Evolutionary conservation across 2,888 invertebrate species (phyloP), one percentile per base, ranked within the genome.

Genomic region (Amphimallon solstitiale): DNA sequence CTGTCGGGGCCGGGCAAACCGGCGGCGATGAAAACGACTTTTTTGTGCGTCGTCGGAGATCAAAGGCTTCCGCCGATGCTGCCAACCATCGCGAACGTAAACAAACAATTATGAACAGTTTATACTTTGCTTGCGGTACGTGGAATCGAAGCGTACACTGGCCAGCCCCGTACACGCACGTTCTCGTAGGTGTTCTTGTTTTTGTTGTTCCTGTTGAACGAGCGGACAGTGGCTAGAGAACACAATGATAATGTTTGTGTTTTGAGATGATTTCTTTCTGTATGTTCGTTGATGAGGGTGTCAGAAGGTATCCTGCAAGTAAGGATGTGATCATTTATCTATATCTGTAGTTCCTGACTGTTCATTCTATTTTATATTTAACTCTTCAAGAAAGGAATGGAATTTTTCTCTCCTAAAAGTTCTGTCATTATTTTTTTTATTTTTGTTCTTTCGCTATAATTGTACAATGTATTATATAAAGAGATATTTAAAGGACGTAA

Each of bases 21-120:
- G 4, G 2, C 51, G 15, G 40, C 54, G 54, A 38, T 54, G 54
- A 54, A 54, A 54, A 54, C 54, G 40, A 23, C 54, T 54, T 54
- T 52, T 54, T 54, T 54, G 54, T 54, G 38, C 38, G 40, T 54
- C 21, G 38, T n/a, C 40, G 19, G 38, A 54, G 54, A 54, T 54
- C 54, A 54, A 54, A 54, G 54, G 40, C 54, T 54, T 54, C 54
- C 54, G 54, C 54, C 54, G 40, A 37, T 37, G 61, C 61, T 48
- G 48, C 48, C 46, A 61, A n/a, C 61, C 48, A 61, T 48, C 61
- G 61, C 61, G 48, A 61, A 63, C 52, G 63, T 51, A 52, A 52
- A 63, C 63, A 63, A 63, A 63, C 63, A 63, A 63, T 51, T 51
- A 51, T 45, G 63, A 63, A 63, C 63, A 52, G 43, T 63, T 51